phyloP scores from a whole-genome alignment of 2,797 vertebrate species.

The Buphagus erythrorhynchus region DNA sequence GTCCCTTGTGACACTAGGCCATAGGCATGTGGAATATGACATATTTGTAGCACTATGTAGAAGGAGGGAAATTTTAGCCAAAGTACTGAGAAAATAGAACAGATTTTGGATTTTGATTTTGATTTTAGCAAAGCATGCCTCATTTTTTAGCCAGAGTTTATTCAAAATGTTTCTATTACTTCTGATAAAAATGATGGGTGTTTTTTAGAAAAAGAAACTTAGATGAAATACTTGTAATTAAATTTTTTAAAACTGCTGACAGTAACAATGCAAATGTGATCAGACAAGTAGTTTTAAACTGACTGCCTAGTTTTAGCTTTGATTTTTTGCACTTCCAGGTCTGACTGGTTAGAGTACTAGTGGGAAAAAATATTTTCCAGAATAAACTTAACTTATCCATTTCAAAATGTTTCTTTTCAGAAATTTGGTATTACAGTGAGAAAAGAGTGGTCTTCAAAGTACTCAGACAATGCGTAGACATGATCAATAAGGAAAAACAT shows the following conservation, averaged over 20 bases:
- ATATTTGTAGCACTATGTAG: neutral
- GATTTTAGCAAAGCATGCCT: neutral
- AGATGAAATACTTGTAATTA: neutral
- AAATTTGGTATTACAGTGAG: neutral
- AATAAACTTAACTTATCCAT: neutral
- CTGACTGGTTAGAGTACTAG: neutral
- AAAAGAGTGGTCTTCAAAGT: neutral
- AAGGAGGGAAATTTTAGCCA: neutral
- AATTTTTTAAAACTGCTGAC: neutral
- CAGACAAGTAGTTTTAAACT: neutral
- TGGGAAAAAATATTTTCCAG: neutral
- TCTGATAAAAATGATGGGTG: neutral
- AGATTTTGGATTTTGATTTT: neutral
- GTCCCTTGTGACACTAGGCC: neutral
- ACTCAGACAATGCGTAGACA: neutral
- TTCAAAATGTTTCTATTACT: neutral
- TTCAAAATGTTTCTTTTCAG: neutral
- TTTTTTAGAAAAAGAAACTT: neutral
- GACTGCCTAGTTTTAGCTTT: neutral
- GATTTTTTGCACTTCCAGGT: neutral
- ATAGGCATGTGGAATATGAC: neutral
- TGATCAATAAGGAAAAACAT: neutral
- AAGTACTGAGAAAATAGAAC: neutral
- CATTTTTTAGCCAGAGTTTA: neutral
- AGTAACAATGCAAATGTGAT: neutral